Percentiles rank a stretch among this genome's conserved stretches.
phyloP scores from a whole-genome alignment of 2,113 vertebrate species.

The Larimichthys crocea region DNA sequence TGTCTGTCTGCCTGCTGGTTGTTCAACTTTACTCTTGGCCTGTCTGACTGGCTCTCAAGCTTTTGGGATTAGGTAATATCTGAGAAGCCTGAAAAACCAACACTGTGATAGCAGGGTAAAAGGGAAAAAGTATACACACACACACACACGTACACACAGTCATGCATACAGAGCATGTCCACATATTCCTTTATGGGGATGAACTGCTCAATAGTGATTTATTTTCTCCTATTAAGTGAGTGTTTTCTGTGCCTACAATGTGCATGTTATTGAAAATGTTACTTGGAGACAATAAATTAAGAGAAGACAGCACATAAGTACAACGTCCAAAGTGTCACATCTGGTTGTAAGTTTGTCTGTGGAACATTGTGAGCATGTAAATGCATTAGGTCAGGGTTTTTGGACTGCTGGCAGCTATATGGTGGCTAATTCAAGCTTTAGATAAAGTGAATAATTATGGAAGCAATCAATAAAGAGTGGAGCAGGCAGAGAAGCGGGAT shows the following conservation, averaged over 20 bases:
- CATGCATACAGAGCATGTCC: background rate
- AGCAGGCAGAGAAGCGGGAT: slow-evolving; percentile 49
- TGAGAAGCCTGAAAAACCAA: background rate
- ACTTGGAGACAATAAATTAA: background rate
- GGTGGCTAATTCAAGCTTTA: slow-evolving; percentile 69
- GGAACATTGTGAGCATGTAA: slow-evolving; percentile 16
- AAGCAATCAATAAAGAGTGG: slow-evolving; percentile 77
- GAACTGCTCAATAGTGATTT: background rate
- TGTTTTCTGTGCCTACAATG: background rate
- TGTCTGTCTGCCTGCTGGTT: background rate
- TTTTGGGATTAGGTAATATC: background rate
- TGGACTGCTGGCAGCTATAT: slow-evolving; percentile 38
- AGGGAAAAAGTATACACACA: background rate
- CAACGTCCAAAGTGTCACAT: background rate
- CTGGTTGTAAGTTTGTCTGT: slow-evolving; percentile 10
- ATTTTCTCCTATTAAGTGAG: background rate
- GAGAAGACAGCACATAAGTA: background rate
- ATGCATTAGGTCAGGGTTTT: slow-evolving; percentile 29
- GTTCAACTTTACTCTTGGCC: background rate
- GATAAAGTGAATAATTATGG: slow-evolving; percentile 81
- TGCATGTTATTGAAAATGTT: background rate
- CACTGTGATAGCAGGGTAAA: background rate
- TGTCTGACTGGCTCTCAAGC: background rate
- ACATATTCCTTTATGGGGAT: background rate
- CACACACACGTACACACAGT: background rate